phyloP scores from a whole-genome alignment of 1,140 invertebrate species.

The Nixonia krombeini region DNA sequence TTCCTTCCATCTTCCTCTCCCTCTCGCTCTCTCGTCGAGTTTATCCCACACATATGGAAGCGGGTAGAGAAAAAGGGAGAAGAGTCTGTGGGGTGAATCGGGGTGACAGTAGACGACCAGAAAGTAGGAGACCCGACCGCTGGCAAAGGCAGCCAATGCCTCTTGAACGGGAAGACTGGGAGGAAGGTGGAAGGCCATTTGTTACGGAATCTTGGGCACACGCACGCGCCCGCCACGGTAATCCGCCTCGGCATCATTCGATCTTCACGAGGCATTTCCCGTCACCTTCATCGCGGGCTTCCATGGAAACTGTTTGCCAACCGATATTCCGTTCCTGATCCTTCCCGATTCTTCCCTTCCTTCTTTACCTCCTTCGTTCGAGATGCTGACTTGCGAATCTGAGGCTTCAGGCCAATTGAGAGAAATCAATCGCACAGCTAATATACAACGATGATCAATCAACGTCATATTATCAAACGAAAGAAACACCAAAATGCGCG shows the following conservation, averaged over 20 bases:
- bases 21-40: slow-evolving; percentile 5
- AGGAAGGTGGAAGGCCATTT: slow-evolving; percentile 33
- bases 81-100: slow-evolving; percentile 5
- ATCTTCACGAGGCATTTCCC: slow-evolving; percentile 8
- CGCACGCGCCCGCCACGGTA: slow-evolving; percentile 16
- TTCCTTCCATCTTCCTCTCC: slow-evolving; percentile 16
- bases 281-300: not conserved
- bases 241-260: slow-evolving; percentile 23
- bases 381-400: too few species aligned
- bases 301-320: not conserved
- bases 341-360: too few species aligned
- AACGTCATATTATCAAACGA: too few species aligned
- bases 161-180: slow-evolving; percentile 32
- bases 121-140: not conserved
- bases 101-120: slow-evolving; percentile 16
- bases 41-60: slow-evolving; percentile 15
- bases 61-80: not conserved
- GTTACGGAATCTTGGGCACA: slow-evolving; percentile 45
- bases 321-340: not conserved
- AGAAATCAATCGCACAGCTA: too few species aligned
- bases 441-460: too few species aligned
- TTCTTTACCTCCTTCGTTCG: too few species aligned
- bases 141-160: slow-evolving; percentile 20
- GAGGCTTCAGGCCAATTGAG: too few species aligned
- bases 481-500: too few species aligned